phyloP scores from a whole-genome alignment of 37 sponge, comb jelly and placozoan genomes.

The Amphimedon queenslandica region DNA sequence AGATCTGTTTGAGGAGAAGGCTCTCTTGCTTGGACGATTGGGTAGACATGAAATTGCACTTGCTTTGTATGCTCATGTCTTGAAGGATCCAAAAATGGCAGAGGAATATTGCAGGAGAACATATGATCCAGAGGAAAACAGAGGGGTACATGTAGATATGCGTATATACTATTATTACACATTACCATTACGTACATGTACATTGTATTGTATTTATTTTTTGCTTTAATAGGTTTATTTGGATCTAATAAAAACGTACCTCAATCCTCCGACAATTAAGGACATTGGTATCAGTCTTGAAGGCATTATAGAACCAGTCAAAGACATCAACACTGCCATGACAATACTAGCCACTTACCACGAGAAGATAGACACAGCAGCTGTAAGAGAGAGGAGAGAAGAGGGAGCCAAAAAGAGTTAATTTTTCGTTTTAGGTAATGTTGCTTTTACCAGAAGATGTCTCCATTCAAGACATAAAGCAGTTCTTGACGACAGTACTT shows the following conservation, averaged over 20 bases:
- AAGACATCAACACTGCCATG: conserved; percentile 66
- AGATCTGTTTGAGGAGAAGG: conserved; percentile 85
- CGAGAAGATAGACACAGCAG: conserved; percentile 71
- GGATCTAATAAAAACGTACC: conserved; percentile 71
- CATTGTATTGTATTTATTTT: too few relatives aligned
- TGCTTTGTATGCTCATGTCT: conserved; percentile 81
- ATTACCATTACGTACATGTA: too few relatives aligned
- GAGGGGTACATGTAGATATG: conserved; percentile 13
- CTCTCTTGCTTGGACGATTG: conserved; percentile 73
- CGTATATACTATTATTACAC: background rate
- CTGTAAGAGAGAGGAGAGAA: conserved; percentile 26
- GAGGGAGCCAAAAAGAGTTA: background rate
- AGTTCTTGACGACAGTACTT: conserved; percentile 65
- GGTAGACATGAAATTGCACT: conserved; percentile 82
- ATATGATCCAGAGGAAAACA: conserved; percentile 49
- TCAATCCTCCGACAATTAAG: conserved; percentile 50
- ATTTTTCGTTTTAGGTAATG: conserved; percentile 41
- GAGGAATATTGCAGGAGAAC: conserved; percentile 67
- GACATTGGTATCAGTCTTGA: conserved; percentile 35
- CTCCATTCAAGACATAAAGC: conserved; percentile 20
- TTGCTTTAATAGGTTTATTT: conserved; percentile 70
- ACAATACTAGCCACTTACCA: conserved; percentile 57
- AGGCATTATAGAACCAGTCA: conserved; percentile 19
- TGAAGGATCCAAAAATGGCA: conserved; percentile 71
- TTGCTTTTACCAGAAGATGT: conserved; percentile 53